These are phyloP conservation scores for Microcebus lehilahytsara DNA, from an alignment of 2,113 vertebrate genomes.

Conservation along the genomic window DNA sequence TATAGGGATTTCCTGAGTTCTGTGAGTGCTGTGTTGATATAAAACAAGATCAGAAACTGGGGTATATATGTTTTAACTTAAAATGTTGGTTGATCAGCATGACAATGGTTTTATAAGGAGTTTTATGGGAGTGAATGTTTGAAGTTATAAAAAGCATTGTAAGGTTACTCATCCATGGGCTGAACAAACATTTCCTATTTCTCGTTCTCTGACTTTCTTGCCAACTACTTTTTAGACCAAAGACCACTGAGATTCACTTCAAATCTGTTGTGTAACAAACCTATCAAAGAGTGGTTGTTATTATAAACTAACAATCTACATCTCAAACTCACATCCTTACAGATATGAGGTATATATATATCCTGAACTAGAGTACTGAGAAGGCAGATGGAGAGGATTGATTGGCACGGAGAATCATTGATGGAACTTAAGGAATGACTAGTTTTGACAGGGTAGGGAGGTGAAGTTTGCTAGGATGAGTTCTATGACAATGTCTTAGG, in stretches of 20 bases:
- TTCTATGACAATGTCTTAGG: neutral
- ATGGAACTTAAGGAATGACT: neutral
- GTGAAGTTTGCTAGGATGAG: neutral
- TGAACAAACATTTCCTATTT: neutral
- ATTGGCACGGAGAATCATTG: neutral
- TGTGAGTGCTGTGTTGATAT: neutral
- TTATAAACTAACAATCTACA: neutral
- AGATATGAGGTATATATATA: neutral
- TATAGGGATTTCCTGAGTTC: slow-evolving; percentile 35
- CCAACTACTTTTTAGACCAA: neutral
- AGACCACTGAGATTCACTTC: neutral
- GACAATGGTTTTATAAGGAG: slow-evolving; percentile 9
- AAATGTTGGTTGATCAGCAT: slow-evolving; percentile 45
- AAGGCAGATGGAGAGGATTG: neutral
- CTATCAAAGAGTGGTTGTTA: neutral
- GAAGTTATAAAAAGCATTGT: slow-evolving; percentile 20
- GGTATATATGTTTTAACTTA: slow-evolving; percentile 28
- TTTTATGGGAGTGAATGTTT: neutral
- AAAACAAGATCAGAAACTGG: slow-evolving; percentile 46
- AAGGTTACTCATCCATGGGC: neutral
- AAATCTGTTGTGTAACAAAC: slow-evolving; percentile 4
- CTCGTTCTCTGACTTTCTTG: slow-evolving; percentile 23
- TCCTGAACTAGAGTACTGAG: neutral
- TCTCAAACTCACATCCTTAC: neutral
- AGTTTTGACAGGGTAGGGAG: neutral